Base-by-base conservation (phyloP, 2,888 invertebrate genomes). In the Neoascia interrupta region DNA sequence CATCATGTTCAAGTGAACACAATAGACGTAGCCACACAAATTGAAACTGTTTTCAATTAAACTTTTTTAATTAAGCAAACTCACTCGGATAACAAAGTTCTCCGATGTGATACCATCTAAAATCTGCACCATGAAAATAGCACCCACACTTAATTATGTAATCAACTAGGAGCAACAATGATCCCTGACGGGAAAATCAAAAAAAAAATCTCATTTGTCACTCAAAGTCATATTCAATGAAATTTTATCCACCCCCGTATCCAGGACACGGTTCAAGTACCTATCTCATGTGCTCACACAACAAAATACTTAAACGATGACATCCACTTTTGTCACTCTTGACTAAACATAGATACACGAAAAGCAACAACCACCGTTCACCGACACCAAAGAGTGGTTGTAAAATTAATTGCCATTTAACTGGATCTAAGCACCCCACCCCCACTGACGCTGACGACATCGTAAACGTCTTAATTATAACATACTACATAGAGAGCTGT, bases 361-460 rank as follows among this genome's bases (percentile, higher is more conserved):
- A 28, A 5, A 53, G 26, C 43, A 53, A 34, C 53, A 70, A 13
- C 11, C 26, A 8, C 37, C 36, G 13, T 31, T 18, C 13, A 61
- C 36, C 36, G 21, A 51, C n/a, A n/a, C n/a, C n/a, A n/a, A n/a
- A n/a, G n/a, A 56, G 86, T 85, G 85, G 85, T 83, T 86, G 84
- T 83, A 83, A 84, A 86, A 87, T 87, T 87, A 87, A 87, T 87
- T 87, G 87, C 86, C 87, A 86, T 87, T 84, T 84, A 87, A 86
- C 86, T 85, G 85, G 86, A 86, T 84, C 85, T 23, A 15, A 28
- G 18, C 31, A n/a, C 43, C 11, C 16, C 39, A 56, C 16, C 23
- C 19, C 16, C 37, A 21, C 26, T 49, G 34, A 58, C 54, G 28
- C 70, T 53, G 34, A 41, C 43, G 43, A 72, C 47, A n/a, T 49